Conservation (phyloP, 1,140 invertebrate species). For the Drosophila subobscura region DNA sequence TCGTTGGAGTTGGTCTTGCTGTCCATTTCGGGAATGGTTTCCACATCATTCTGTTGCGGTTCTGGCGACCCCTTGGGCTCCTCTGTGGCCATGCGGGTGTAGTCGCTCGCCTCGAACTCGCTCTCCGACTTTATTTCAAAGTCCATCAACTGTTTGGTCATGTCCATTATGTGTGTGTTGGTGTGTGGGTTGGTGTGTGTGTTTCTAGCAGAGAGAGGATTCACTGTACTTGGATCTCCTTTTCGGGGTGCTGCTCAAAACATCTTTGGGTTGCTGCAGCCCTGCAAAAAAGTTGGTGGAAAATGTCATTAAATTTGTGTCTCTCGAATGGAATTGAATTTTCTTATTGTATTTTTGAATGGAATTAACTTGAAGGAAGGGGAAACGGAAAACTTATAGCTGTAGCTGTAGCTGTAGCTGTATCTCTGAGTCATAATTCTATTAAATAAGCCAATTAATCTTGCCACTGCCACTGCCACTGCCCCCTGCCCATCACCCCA, state of each 20-base stretch:
- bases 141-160: slow-evolving; percentile 80
- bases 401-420: neutral
- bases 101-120: slow-evolving; percentile 63
- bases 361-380: too few species aligned
- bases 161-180: slow-evolving; percentile 56
- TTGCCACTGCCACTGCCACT: slow-evolving; percentile 12
- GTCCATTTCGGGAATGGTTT: neutral
- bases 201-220: neutral
- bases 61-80: slow-evolving; percentile 33
- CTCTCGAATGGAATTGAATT: too few species aligned
- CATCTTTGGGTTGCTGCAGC: too few species aligned
- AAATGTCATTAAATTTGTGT: too few species aligned
- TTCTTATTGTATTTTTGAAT: too few species aligned
- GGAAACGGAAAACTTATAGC: too few species aligned
- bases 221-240: neutral
- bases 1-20: slow-evolving; percentile 12
- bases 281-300: too few species aligned
- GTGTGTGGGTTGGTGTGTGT: neutral
- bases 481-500: too few species aligned
- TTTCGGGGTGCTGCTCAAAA: neutral
- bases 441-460: slow-evolving; percentile 66
- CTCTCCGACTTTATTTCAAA: slow-evolving; percentile 67
- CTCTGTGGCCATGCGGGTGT: slow-evolving; percentile 49
- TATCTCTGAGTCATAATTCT: slow-evolving; percentile 63
- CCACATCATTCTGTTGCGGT: neutral